Conservation (phyloP, 2,797 vertebrate genomes). For the Rhinella marina region DNA sequence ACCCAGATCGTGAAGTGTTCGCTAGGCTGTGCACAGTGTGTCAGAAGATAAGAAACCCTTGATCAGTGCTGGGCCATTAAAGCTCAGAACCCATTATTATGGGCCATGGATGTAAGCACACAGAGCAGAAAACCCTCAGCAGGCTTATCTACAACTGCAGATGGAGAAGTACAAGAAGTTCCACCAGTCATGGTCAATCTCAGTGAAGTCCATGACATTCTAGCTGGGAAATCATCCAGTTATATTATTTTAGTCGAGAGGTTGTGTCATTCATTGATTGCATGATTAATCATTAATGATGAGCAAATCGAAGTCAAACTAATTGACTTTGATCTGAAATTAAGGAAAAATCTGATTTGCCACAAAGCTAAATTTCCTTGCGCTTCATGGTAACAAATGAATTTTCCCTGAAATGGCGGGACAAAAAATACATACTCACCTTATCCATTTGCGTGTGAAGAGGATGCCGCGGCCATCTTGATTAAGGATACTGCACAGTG, state of each 20-base stretch:
- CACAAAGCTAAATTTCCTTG: no score
- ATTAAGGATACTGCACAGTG: no score
- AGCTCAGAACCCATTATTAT: background rate
- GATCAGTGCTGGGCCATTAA: background rate
- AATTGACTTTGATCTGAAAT: no score
- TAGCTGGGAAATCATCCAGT: background rate
- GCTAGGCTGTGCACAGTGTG: background rate
- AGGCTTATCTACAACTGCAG: background rate
- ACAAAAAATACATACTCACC: no score
- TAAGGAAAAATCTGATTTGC: no score
- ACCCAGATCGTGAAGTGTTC: background rate
- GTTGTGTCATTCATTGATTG: background rate
- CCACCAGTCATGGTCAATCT: background rate
- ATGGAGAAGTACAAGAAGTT: background rate
- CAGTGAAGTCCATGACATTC: background rate
- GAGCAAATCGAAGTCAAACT: no score
- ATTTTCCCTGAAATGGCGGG: no score
- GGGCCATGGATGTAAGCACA: no score
- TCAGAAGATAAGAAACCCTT: conserved; percentile 30
- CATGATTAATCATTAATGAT: background rate
- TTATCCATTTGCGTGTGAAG: no score
- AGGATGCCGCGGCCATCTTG: no score
- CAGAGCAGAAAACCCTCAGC: background rate
- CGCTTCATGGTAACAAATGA: no score
- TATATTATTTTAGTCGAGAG: background rate